A percentile compares a stretch with the other conserved stretches of the same genome.
These are phyloP conservation scores for Tortricodes alternella DNA, from an alignment of 2,888 invertebrate genomes.

Conservation along the genomic window DNA sequence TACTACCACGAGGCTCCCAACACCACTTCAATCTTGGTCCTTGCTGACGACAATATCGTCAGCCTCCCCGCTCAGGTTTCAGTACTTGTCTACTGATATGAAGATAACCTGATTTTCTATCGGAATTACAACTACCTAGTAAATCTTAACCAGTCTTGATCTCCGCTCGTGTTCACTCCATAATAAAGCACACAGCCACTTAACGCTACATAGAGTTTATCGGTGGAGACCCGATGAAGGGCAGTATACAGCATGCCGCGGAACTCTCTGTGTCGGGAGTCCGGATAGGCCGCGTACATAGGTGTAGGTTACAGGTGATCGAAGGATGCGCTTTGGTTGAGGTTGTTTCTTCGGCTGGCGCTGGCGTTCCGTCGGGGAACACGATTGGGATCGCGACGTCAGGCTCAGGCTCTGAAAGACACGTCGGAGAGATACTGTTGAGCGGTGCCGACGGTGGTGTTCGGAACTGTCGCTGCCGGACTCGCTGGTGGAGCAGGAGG, in stretches of 20 bases:
- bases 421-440: conserved; percentile 86
- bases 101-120: conserved; percentile 59
- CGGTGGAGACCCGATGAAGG: conserved; percentile 66
- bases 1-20: conserved; percentile 37
- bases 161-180: conserved; percentile 51
- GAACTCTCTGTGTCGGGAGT: conserved; percentile 90
- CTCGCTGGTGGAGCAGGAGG: conserved; percentile 84
- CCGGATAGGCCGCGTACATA: conserved; percentile 92
- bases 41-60: conserved; percentile 57
- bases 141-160: conserved; percentile 75
- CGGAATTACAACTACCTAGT: conserved; percentile 59
- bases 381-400: conserved; percentile 85
- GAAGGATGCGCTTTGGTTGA: conserved; percentile 88
- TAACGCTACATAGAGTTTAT: conserved; percentile 46
- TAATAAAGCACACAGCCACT: conserved; percentile 32
- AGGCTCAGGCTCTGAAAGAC: conserved; percentile 87
- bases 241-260: conserved; percentile 77
- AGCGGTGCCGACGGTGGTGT: conserved; percentile 73
- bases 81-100: conserved; percentile 73
- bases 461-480: conserved; percentile 85
- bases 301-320: conserved; percentile 90
- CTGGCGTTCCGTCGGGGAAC: conserved; percentile 77
- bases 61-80: conserved; percentile 45
- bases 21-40: conserved; percentile 61
- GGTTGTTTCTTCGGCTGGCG: conserved; percentile 81